These are phyloP conservation scores for Malurus cyaneus DNA, from an alignment of 2,113 vertebrate genomes.

Conservation along the genomic window DNA sequence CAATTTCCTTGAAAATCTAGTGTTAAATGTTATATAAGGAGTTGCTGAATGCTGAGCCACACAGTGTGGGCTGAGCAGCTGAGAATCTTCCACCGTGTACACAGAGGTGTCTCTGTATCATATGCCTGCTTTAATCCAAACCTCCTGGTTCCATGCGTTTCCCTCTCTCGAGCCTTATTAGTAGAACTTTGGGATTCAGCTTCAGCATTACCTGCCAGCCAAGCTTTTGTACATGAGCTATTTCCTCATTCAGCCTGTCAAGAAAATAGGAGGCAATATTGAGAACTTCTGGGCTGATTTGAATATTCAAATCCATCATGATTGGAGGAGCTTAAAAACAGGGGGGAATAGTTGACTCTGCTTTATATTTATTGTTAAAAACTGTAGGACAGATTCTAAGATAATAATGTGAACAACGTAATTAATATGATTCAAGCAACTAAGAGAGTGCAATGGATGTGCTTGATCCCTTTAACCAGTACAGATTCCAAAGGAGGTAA, in stretches of 20 bases:
- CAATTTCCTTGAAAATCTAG: not conserved
- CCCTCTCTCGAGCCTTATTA: not conserved
- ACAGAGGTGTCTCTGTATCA: not conserved
- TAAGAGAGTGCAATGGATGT: fast-evolving
- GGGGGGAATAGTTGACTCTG: not conserved
- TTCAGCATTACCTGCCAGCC: not conserved
- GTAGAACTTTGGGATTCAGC: not conserved
- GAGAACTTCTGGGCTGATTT: not conserved
- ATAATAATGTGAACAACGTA: not conserved
- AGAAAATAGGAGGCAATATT: not conserved
- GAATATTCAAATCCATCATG: not conserved
- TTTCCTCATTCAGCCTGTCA: not conserved
- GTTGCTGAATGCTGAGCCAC: not conserved
- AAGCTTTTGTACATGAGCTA: not conserved
- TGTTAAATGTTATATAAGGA: not conserved
- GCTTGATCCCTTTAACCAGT: fast-evolving
- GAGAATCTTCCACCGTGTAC: not conserved
- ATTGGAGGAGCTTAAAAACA: not conserved
- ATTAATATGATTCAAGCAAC: not conserved
- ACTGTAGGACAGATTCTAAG: not conserved
- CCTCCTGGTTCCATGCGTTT: not conserved
- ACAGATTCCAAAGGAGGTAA: not conserved
- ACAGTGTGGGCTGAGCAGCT: not conserved
- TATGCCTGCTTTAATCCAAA: not conserved
- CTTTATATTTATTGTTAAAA: not conserved